Evolutionary conservation across 92 coral and sea anemone species (phyloP), one percentile per base, ranked within the genome.

Genomic region (Epizoanthus rinbou): DNA sequence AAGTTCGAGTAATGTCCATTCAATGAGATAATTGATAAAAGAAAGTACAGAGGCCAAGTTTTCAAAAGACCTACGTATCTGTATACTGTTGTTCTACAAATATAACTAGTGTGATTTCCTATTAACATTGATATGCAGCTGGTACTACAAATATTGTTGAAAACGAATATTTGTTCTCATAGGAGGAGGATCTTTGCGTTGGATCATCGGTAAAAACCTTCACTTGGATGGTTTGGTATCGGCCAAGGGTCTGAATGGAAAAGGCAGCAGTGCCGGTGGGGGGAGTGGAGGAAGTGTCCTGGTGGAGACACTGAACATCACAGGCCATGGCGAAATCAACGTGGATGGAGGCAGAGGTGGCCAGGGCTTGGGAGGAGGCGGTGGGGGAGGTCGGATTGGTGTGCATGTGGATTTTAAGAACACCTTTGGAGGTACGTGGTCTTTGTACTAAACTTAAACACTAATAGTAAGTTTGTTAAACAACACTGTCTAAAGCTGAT

Each of bases 201-300:
- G 90, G 90, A 69, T 79, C 70, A 71, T 85, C 37, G 75, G 89
- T 64, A 83, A 83, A 68, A 74, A 71, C 11, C 45, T 90, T 23
- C 93, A 90, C 69, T 66, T 90, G 72, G 93, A 86, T 62, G 91
- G 91, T 41, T 71, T 88, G 76, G 73, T 88, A 11, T 75, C 91
- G 52, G 91, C 91, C 11, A 74, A 74, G 59, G 91, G 91, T 3
- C 66, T 67, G 18, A 75, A 70, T 60, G 87, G 84, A 16, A 8
- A 45, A 7, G 82, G 70, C 24, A 66, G 64, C 23, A 54, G 81
- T 22, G 88, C 89, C 6, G 92, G 92, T 7, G 92, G 92, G 18
- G 92, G 92, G 3, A 86, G 92, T 75, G 92, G 92, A 39, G 92
- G 92, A n/a, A 85, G 85, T 76, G 80, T 89, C 23, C 75, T 89